Evolutionary conservation across 1,140 invertebrate genomes (phyloP), one percentile per base, ranked within the genome.

Genomic region (Oedothorax gibbosus): DNA sequence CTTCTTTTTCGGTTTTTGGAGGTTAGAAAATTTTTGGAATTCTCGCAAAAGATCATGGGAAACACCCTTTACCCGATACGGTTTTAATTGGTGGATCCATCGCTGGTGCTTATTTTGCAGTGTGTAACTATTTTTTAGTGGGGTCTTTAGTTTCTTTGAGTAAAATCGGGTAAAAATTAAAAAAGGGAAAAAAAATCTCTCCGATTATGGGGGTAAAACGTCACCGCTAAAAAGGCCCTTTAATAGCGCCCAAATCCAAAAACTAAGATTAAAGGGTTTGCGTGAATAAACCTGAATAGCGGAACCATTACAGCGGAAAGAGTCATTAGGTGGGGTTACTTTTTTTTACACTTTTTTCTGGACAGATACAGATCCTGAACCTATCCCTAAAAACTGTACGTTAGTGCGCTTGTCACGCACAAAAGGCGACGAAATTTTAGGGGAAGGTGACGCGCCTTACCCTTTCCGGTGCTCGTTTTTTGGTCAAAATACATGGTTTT

Each of bases 151-250:
- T n/a, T 53, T 51, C 20, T 14, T 49, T 56, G 8, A 11, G 11
- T n/a, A 8, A 86, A 21, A 66, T 85, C 54, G 15, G 81, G 80
- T n/a, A 71, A 15, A 5, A 86, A 14, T 57, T 76, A 49, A 54
- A 85, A 78, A 69, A 54, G 10, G 50, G 5, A 66, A 2, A 86
- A 50, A 60, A 86, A 85, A 68, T 86, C 86, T n/a, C 86, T 2
- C 86, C 73, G 11, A 86, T 68, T 9, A 86, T 86, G 6, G 80
- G 64, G 0, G 35, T 18, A 6, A 53, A 18, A 86, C 75, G 21
- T 80, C 53, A 11, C 1, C 75, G 7, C 50, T 7, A 86, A 12
- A 65, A 86, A 86, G 12, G 53, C 20, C 71, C 72, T 49, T 49
- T 10, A 86, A 85, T 3, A 20, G 6, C 50, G 56, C 14, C 85